Conservation (phyloP, 2,888 invertebrate genomes). For the Willowsia nigromaculata region DNA sequence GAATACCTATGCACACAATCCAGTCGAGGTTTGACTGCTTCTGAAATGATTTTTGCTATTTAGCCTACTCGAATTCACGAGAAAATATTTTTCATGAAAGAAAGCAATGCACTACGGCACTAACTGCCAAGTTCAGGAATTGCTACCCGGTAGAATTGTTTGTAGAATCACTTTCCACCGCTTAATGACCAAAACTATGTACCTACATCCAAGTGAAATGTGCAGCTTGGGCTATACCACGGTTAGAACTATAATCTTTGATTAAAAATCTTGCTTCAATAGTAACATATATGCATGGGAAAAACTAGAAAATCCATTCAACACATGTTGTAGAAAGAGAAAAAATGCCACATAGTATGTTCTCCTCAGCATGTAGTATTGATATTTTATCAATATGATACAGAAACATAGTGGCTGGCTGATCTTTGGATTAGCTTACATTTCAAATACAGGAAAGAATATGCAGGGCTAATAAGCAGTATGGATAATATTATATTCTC, state of each 20-base stretch:
- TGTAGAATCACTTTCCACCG: no score
- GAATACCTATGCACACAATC: no score
- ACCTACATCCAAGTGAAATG: neutral
- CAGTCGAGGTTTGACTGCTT: no score
- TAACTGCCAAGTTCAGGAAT: no score
- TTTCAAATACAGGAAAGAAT: neutral
- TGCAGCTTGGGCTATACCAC: constrained; percentile 30
- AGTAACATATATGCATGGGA: constrained; percentile 36
- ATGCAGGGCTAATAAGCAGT: neutral
- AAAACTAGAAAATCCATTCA: constrained; percentile 38
- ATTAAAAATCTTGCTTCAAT: constrained; percentile 45
- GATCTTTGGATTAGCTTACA: neutral
- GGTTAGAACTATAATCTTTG: constrained; percentile 30
- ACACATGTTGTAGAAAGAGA: constrained; percentile 48
- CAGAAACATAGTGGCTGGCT: neutral
- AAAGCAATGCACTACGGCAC: no score
- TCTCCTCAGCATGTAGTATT: neutral
- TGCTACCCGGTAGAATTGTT: no score
- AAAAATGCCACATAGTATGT: neutral
- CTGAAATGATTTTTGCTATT: no score
- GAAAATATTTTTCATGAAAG: no score
- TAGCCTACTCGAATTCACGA: no score
- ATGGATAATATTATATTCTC: constrained; percentile 4
- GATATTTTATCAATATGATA: constrained; percentile 27
- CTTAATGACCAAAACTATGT: no score